These are phyloP conservation scores for Lasioglossum malachurum DNA, from an alignment of 2,888 invertebrate species.

Conservation along the genomic window DNA sequence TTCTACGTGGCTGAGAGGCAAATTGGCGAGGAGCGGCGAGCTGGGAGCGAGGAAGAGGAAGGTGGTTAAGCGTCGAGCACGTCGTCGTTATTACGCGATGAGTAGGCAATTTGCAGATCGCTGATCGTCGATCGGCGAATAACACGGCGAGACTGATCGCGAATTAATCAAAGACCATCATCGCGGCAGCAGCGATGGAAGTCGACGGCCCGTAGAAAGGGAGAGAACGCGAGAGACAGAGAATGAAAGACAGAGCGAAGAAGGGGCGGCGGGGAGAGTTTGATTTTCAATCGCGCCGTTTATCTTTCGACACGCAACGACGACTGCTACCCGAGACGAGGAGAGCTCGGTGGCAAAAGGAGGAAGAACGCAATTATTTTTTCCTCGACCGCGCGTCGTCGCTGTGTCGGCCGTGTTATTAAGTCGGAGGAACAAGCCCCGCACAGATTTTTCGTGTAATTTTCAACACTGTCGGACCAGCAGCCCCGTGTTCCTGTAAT, in stretches of 20 bases:
- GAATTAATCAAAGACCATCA: slow-evolving; percentile 82
- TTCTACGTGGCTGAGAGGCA: slow-evolving; percentile 29
- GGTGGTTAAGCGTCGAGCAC: slow-evolving; percentile 69
- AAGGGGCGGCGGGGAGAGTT: slow-evolving; percentile 7
- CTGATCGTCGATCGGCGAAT: slow-evolving; percentile 73
- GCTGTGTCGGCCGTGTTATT: slow-evolving; percentile 36
- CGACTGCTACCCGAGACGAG: background rate
- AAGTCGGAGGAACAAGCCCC: slow-evolving; percentile 15
- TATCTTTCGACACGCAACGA: slow-evolving; percentile 29
- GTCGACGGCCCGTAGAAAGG: background rate
- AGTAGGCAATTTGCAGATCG: slow-evolving; percentile 82
- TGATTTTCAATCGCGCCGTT: slow-evolving; percentile 39
- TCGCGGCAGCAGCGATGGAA: slow-evolving; percentile 64
- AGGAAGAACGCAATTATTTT: slow-evolving; percentile 22
- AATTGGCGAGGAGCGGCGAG: slow-evolving; percentile 21
- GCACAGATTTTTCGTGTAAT: slow-evolving; percentile 30
- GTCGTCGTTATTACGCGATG: slow-evolving; percentile 82
- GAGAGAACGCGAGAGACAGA: slow-evolving; percentile 1
- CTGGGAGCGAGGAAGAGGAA: slow-evolving; percentile 1
- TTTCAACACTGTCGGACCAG: slow-evolving; percentile 7
- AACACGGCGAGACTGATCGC: slow-evolving; percentile 77
- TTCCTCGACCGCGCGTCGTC: slow-evolving; percentile 7
- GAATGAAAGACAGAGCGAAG: background rate
- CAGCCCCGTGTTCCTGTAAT: background rate
- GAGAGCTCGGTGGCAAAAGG: background rate